Base-by-base conservation (phyloP, 2,888 invertebrate species). In the Ectemnius lituratus region DNA sequence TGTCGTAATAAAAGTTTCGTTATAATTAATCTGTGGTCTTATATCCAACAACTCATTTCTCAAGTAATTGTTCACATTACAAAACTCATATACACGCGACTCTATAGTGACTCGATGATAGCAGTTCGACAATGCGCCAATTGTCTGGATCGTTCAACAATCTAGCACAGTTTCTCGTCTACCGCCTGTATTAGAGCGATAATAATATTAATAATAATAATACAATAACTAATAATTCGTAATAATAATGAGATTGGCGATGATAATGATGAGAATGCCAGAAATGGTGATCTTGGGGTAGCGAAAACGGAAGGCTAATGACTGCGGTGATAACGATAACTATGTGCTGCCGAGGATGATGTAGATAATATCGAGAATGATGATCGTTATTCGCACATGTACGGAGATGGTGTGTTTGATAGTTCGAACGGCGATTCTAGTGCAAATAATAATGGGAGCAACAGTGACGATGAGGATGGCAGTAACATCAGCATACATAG, bases 401-500 rank as follows among this genome's bases (percentile, higher is more conserved):
- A 52, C 52, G 52, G 52, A 16, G 52, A 52, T 52, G 16, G 16
- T 16, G 13, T 6, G 28, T 66, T 58, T 14, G 46, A 58, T 23
- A 62, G 62, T 14, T 46, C 60, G 61, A 46, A 57, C 45, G 23
- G 11, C 52, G 49, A 8, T 49, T 28, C 27, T 23, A 57, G 47
- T 62, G 46, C 23, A 27, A 47, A 74, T 64, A 59, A 63, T 62
- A 76, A 66, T 73, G 46, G 67, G 75, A 80, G 65, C 76, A 60
- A 59, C 58, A 72, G 76, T 75, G 73, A 73, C 67, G 59, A 78
- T 71, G 71, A 73, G 74, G 77, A 73, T 78, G 76, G 69, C 78
- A 74, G 67, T 76, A 73, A 74, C 67, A 58, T 75, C 76, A 78
- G 73, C 76, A 75, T 74, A 73, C 72, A 79, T 68, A 80, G 77